Evolutionary conservation across 1,140 invertebrate genomes (phyloP), one percentile per base, ranked within the genome.

Genomic region (Saccostrea glomerata): DNA sequence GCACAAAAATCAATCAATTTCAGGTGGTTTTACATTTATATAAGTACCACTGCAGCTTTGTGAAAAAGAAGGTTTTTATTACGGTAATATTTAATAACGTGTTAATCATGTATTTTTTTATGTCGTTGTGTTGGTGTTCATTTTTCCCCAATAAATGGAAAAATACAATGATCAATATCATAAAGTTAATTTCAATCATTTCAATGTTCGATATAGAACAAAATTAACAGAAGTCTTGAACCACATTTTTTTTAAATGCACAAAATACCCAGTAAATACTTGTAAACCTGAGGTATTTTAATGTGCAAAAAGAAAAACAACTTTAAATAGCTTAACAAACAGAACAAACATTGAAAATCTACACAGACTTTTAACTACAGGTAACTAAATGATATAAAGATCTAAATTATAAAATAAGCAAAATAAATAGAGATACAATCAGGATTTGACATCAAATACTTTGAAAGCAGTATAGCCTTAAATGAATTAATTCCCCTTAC

Each of bases 211-310:
- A 47, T 7, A 47, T 47, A 47, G 9, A 47, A 47, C 47, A 47
- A 47, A 47, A 47, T 47, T 9, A 47, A 47, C 47, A 47, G 47
- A 47, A 47, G 47, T 63, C 58, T 63, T 7, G 13, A 77, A 77
- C 9, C 11, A 30, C 15, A 36, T 77, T 30, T 77, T 77, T 30
- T 25, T 36, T 4, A 13, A 12, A 7, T 30, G 25, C 36, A 77
- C 70, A 36, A 77, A 77, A 77, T 77, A 77, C 70, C 70, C 70
- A 9, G 25, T 77, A 9, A 63, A 15, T 77, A 77, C 23, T 30
- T 47, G 47, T 47, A 77, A 15, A 25, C 13, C 11, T 30, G 70
- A 77, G 70, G 70, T 77, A 77, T 77, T n/a, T n/a, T 30, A 25
- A 36, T 63, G 17, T 63, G 17, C 58, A 20, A 17, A 13, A 20